Conservation (phyloP, 2,113 vertebrate species). For the Kryptolebias marmoratus region DNA sequence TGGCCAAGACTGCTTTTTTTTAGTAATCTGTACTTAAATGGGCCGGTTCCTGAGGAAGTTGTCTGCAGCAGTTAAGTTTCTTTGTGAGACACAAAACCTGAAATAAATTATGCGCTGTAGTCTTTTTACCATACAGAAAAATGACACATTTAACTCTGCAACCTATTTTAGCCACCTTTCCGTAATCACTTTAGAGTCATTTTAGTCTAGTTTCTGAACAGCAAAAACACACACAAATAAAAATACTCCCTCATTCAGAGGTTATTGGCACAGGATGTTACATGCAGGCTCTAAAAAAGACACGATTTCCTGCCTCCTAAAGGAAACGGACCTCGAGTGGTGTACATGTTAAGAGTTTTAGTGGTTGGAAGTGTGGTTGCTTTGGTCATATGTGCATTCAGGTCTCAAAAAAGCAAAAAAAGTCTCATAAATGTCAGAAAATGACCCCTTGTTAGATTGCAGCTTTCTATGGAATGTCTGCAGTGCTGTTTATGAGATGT, state of each 20-base stretch:
- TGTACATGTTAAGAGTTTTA: neutral
- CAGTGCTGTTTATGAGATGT: neutral
- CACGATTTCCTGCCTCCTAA: neutral
- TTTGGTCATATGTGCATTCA: neutral
- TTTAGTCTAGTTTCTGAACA: neutral
- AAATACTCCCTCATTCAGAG: neutral
- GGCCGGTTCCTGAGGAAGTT: neutral
- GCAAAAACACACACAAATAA: neutral
- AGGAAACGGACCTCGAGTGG: neutral
- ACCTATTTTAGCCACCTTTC: neutral
- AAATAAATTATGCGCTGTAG: neutral
- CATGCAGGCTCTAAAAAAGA: neutral
- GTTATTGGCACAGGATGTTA: neutral
- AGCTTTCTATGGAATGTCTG: neutral
- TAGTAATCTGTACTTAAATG: neutral
- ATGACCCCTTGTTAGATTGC: neutral
- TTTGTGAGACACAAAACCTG: neutral
- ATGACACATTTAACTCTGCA: neutral
- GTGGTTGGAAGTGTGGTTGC: neutral
- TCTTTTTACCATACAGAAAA: neutral
- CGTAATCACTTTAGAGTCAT: no score
- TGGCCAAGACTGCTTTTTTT: neutral
- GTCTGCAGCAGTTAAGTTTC: neutral
- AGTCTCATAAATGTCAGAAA: constrained; percentile 2
- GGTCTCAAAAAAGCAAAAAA: neutral